A percentile compares a stretch with the other conserved stretches of the same genome.
These are phyloP conservation scores for Clitarchus hookeri DNA, from an alignment of 2,888 invertebrate species.

Conservation along the genomic window DNA sequence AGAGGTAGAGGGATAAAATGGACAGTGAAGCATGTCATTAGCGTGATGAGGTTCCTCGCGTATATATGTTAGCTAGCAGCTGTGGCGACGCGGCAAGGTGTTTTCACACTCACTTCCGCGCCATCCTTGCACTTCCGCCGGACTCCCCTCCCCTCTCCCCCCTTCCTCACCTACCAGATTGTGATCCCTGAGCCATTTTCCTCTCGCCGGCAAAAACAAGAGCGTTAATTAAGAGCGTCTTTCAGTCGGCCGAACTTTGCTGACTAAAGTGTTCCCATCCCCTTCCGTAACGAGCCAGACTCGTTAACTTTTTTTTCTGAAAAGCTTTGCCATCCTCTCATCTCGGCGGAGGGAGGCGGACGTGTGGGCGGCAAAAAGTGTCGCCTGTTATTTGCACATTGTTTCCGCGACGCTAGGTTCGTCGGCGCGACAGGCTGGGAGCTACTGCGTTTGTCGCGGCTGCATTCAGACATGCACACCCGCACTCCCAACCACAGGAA, in stretches of 20 bases:
- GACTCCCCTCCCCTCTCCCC: too few relatives aligned
- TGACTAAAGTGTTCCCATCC: background rate
- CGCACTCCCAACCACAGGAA: too few relatives aligned
- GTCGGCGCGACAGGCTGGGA: background rate
- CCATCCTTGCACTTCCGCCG: too few relatives aligned
- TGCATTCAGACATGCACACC: too few relatives aligned
- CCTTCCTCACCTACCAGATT: too few relatives aligned
- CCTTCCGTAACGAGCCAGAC: conserved; percentile 3
- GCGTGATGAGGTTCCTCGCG: too few relatives aligned
- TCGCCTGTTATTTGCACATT: conserved; percentile 3
- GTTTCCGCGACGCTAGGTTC: background rate
- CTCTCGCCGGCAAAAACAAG: background rate
- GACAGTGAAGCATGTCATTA: too few relatives aligned
- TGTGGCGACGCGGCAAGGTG: too few relatives aligned
- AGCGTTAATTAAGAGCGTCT: conserved; percentile 6
- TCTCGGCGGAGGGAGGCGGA: background rate
- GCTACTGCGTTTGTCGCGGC: too few relatives aligned
- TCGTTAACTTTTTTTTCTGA: background rate
- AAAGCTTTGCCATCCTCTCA: background rate
- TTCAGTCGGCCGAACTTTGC: conserved; percentile 10
- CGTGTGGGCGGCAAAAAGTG: background rate
- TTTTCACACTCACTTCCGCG: too few relatives aligned
- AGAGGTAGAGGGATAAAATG: too few relatives aligned
- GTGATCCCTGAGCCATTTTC: background rate
- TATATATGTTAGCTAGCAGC: too few relatives aligned